phyloP scores from a whole-genome alignment of 1,140 invertebrate genomes.

The roundworm (Caenorhabditis elegans) region DNA sequence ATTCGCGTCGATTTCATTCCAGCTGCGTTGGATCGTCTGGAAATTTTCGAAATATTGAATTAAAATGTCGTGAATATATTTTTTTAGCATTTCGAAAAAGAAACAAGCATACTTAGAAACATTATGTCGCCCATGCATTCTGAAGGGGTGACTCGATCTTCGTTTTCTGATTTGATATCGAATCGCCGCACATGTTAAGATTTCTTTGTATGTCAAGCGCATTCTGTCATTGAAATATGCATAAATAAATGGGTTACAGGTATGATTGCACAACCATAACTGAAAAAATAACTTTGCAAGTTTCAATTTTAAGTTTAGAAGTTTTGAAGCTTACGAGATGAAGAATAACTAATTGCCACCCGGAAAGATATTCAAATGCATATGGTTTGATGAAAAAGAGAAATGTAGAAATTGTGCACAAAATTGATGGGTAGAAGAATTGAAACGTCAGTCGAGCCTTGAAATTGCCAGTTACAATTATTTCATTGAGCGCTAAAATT shows the following conservation, averaged over 20 bases:
- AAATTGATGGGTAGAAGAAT: constrained; percentile 61
- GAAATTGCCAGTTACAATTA: neutral
- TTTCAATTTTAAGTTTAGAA: neutral
- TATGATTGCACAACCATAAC: constrained; percentile 58
- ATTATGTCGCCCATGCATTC: constrained; percentile 25
- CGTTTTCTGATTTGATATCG: constrained; percentile 52
- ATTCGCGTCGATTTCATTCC: constrained; percentile 50
- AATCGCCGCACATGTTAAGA: constrained; percentile 53
- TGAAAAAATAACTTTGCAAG: constrained; percentile 24
- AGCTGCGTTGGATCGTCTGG: constrained; percentile 51
- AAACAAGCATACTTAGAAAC: constrained; percentile 21
- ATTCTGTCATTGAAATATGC: constrained; percentile 63
- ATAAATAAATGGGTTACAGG: constrained; percentile 62
- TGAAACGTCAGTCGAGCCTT: constrained; percentile 62
- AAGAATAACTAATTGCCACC: constrained; percentile 53
- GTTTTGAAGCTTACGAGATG: constrained; percentile 53
- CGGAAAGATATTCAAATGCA: constrained; percentile 44
- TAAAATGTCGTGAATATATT: no score
- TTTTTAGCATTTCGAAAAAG: no score
- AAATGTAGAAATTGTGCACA: constrained; percentile 61
- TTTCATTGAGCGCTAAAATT: neutral
- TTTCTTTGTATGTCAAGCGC: constrained; percentile 56
- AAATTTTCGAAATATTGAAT: no score
- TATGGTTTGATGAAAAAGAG: constrained; percentile 60
- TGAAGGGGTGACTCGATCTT: constrained; percentile 40